phyloP scores from a whole-genome alignment of 92 coral and sea anemone genomes.

The Galaxea fascicularis region DNA sequence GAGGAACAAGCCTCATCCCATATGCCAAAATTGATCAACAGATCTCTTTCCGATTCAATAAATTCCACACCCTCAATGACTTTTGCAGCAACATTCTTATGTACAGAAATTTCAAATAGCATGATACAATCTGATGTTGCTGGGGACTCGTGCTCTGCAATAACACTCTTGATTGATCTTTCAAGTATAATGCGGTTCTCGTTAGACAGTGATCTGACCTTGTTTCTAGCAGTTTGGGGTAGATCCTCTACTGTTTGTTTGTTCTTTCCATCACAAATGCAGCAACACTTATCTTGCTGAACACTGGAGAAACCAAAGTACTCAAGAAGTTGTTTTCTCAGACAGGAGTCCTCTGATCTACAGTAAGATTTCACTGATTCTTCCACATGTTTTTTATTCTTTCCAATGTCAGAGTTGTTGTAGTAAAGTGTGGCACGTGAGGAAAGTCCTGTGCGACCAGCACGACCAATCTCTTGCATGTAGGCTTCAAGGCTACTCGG shows the following conservation, averaged over 20 bases:
- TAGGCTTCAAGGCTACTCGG: no score
- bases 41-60: slow-evolving; percentile 68
- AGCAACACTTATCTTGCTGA: slow-evolving; percentile 54
- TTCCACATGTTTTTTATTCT: slow-evolving; percentile 41
- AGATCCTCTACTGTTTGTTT: slow-evolving; percentile 26
- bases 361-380: slow-evolving; percentile 20
- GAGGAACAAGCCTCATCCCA: slow-evolving; percentile 71
- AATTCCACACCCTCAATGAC: slow-evolving; percentile 58
- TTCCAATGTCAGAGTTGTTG: slow-evolving; percentile 63
- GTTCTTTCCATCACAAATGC: slow-evolving; percentile 67
- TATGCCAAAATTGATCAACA: slow-evolving; percentile 46
- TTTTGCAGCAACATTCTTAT: slow-evolving; percentile 62
- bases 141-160: slow-evolving; percentile 34
- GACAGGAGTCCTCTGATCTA: slow-evolving; percentile 44
- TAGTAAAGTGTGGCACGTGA: slow-evolving; percentile 54
- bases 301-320: slow-evolving; percentile 55
- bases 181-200: slow-evolving; percentile 30
- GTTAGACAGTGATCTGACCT: slow-evolving; percentile 41
- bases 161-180: slow-evolving; percentile 44
- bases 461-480: no score
- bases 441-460: no score
- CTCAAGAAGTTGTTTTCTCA: slow-evolving; percentile 51
- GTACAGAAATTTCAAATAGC: slow-evolving; percentile 45
- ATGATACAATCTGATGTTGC: slow-evolving; percentile 24
- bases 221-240: slow-evolving; percentile 25